These are phyloP conservation scores for Engraulis encrasicolus DNA, from an alignment of 2,113 vertebrate genomes.

Conservation along the genomic window DNA sequence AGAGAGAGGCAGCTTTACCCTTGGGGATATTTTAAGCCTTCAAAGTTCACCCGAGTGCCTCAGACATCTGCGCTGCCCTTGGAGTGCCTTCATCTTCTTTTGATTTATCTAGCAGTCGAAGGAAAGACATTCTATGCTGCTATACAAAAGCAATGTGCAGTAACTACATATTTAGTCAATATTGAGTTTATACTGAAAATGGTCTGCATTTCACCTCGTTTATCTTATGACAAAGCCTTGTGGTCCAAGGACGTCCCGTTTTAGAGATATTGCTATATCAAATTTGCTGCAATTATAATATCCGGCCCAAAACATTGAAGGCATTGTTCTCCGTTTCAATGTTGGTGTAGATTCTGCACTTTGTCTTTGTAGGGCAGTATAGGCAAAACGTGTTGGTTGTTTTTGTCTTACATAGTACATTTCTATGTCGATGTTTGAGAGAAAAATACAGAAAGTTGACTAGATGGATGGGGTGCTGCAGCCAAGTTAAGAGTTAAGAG, in stretches of 20 bases:
- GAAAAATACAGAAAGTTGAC: neutral
- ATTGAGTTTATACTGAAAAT: too few species aligned
- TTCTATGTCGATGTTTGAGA: neutral
- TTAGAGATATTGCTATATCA: too few species aligned
- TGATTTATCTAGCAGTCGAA: slow-evolving; percentile 7
- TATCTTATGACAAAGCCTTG: too few species aligned
- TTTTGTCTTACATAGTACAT: neutral
- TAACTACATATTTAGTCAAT: too few species aligned
- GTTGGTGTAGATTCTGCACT: too few species aligned
- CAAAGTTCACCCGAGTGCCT: neutral
- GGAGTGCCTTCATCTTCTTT: neutral
- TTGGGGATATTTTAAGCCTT: neutral
- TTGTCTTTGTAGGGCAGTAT: too few species aligned
- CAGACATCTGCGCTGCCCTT: neutral
- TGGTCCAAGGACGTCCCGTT: too few species aligned
- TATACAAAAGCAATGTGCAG: too few species aligned
- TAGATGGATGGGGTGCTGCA: neutral
- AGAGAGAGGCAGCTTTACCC: slow-evolving; percentile 9
- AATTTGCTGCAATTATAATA: too few species aligned
- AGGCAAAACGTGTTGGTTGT: neutral
- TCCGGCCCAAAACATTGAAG: too few species aligned
- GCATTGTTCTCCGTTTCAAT: too few species aligned
- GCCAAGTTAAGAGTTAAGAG: neutral
- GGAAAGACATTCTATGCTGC: neutral
- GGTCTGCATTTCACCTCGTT: too few species aligned